Percentiles rank a stretch among this genome's conserved stretches.
phyloP scores from a whole-genome alignment of 2,113 vertebrate species.

The Pogonocichla stellata region DNA sequence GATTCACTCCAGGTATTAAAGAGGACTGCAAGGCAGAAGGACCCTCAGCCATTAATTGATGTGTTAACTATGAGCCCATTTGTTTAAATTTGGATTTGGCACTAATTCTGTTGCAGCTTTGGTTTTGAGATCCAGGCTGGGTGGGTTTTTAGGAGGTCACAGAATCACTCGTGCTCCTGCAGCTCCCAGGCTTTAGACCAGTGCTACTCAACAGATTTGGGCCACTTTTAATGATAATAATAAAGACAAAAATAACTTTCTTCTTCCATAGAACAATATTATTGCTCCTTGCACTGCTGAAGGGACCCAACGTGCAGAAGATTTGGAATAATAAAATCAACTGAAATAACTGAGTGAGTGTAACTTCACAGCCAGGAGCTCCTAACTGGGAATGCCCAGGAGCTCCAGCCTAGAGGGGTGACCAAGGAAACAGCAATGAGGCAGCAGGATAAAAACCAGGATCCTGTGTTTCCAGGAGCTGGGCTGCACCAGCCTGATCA shows the following conservation, averaged over 20 bases:
- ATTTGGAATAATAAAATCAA: neutral
- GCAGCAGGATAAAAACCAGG: too few species aligned
- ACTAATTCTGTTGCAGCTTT: neutral
- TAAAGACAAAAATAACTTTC: neutral
- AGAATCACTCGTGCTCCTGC: neutral
- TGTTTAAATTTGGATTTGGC: neutral
- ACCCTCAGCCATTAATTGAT: neutral
- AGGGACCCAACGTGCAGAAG: fast-evolving
- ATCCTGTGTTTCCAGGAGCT: neutral
- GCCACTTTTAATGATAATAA: neutral
- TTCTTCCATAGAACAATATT: neutral
- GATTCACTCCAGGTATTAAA: neutral
- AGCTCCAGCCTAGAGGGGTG: neutral
- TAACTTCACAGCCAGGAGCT: neutral
- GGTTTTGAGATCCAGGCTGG: neutral
- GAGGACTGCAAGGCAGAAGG: neutral
- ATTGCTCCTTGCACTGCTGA: neutral
- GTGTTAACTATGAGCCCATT: neutral
- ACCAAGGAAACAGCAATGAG: neutral
- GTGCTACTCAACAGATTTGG: neutral
- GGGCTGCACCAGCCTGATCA: neutral
- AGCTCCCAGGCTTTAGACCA: neutral
- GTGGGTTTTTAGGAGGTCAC: neutral
- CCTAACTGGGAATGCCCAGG: neutral
- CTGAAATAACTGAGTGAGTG: fast-evolving